These are phyloP conservation scores for Echiichthys vipera DNA, from an alignment of 2,797 vertebrate species.

Conservation along the genomic window DNA sequence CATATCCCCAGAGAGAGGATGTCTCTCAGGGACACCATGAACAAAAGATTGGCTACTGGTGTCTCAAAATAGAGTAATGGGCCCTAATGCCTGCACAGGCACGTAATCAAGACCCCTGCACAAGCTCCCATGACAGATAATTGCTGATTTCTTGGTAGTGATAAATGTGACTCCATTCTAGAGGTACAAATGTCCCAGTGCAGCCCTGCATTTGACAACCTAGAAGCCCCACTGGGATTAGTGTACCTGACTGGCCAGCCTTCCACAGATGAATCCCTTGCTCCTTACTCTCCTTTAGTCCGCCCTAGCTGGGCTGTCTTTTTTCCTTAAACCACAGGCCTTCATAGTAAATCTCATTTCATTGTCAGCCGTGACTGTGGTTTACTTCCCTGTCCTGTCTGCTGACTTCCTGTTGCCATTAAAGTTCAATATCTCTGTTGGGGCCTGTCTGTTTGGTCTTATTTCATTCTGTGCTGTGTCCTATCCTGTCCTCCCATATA, in stretches of 20 bases:
- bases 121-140: conserved; percentile 82
- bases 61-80: conserved; percentile 79
- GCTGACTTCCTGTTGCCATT: conserved; percentile 83
- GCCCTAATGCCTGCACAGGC: conserved; percentile 80
- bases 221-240: conserved; percentile 68
- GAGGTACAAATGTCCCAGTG: conserved; percentile 74
- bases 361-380: conserved; percentile 79
- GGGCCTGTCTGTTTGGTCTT: conserved; percentile 76
- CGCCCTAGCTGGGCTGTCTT: conserved; percentile 64
- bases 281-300: conserved; percentile 64
- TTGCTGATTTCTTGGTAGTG: conserved; percentile 79
- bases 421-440: conserved; percentile 83
- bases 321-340: conserved; percentile 79
- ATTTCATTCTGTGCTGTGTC: conserved; percentile 78
- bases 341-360: conserved; percentile 84
- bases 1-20: conserved; percentile 66
- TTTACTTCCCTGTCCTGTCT: conserved; percentile 79
- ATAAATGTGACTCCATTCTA: conserved; percentile 79
- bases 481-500: conserved; percentile 73
- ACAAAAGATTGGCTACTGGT: conserved; percentile 66
- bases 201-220: conserved; percentile 68
- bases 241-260: conserved; percentile 69
- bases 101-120: conserved; percentile 76
- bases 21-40: conserved; percentile 65
- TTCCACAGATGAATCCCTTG: conserved; percentile 58